These are phyloP conservation scores for Aromia moschata DNA, from an alignment of 2,888 invertebrate species.

Conservation along the genomic window DNA sequence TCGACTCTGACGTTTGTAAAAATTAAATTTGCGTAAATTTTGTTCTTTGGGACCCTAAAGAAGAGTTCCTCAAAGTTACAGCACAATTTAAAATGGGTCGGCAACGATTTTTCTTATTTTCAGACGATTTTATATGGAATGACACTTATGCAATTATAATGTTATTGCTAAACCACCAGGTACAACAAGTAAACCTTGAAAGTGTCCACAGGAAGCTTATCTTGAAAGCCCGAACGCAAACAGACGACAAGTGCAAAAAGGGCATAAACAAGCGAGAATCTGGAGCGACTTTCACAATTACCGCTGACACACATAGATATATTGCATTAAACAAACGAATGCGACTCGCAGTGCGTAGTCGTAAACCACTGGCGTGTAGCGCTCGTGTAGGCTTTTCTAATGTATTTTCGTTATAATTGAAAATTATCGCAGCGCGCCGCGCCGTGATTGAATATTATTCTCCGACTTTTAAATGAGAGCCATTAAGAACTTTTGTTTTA, in stretches of 20 bases:
- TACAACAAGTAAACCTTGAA: slow-evolving; percentile 4
- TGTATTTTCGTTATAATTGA: slow-evolving; percentile 20
- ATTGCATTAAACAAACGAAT: slow-evolving; percentile 16
- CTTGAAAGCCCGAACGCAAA: not conserved
- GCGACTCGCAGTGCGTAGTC: slow-evolving; percentile 16
- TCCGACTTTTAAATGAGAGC: slow-evolving; percentile 19
- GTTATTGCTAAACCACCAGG: slow-evolving; percentile 1
- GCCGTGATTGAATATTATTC: slow-evolving; percentile 20
- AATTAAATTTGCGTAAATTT: too few relatives aligned
- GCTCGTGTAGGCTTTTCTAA: slow-evolving; percentile 9
- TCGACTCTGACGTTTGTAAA: too few relatives aligned
- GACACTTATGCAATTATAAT: too few relatives aligned
- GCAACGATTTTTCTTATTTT: too few relatives aligned
- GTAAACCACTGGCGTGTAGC: slow-evolving; percentile 1
- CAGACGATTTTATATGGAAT: too few relatives aligned
- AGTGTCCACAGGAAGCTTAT: not conserved
- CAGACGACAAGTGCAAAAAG: slow-evolving; percentile 19
- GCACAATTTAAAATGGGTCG: too few relatives aligned
- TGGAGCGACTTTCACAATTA: slow-evolving; percentile 24
- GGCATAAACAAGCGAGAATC: slow-evolving; percentile 7
- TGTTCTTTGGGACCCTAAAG: too few relatives aligned
- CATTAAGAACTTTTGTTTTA: slow-evolving; percentile 28
- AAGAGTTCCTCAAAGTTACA: too few relatives aligned
- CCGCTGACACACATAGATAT: too few relatives aligned
- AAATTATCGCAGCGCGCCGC: slow-evolving; percentile 8